Conservation (phyloP, 1,140 invertebrate genomes). For the Drosophila pectinifera region DNA sequence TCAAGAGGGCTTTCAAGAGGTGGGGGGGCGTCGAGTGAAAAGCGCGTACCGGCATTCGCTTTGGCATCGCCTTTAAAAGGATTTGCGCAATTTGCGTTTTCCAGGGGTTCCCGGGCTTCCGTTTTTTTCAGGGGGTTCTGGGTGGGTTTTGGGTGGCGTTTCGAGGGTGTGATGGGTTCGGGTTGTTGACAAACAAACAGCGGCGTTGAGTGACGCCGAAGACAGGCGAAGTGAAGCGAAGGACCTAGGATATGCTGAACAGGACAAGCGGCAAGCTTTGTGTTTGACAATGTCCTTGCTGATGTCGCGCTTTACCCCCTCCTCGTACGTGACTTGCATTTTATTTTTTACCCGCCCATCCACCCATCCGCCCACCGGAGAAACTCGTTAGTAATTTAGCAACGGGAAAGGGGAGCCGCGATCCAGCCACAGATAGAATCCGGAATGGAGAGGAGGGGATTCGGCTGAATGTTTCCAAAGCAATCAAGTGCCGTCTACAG, state of each 20-base stretch:
- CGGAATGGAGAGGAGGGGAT: constrained; percentile 18
- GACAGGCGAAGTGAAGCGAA: constrained; percentile 59
- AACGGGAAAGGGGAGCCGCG: constrained; percentile 41
- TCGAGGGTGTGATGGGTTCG: constrained; percentile 35
- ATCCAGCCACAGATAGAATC: constrained; percentile 17
- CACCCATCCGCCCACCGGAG: constrained; percentile 38
- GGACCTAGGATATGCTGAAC: constrained; percentile 57
- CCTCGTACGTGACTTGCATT: constrained; percentile 78
- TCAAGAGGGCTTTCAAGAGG: constrained; percentile 7
- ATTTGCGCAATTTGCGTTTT: constrained; percentile 78
- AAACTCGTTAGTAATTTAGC: constrained; percentile 82
- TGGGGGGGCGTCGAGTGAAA: constrained; percentile 24
- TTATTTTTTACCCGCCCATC: constrained; percentile 55
- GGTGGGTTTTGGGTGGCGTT: constrained; percentile 7
- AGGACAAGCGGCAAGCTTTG: constrained; percentile 57
- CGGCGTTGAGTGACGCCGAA: constrained; percentile 75
- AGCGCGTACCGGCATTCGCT: constrained; percentile 65
- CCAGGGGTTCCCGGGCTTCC: constrained; percentile 16
- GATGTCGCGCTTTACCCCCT: constrained; percentile 52
- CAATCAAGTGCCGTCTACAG: constrained; percentile 77
- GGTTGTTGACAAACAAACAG: constrained; percentile 81
- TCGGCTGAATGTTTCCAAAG: constrained; percentile 60
- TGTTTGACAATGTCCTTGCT: constrained; percentile 82
- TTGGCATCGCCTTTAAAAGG: constrained; percentile 71
- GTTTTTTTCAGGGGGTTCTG: constrained; percentile 12